Evolutionary conservation across 92 coral and sea anemone genomes (phyloP), one percentile per base, ranked within the genome.

Genomic region (Bergia puertoricense): DNA sequence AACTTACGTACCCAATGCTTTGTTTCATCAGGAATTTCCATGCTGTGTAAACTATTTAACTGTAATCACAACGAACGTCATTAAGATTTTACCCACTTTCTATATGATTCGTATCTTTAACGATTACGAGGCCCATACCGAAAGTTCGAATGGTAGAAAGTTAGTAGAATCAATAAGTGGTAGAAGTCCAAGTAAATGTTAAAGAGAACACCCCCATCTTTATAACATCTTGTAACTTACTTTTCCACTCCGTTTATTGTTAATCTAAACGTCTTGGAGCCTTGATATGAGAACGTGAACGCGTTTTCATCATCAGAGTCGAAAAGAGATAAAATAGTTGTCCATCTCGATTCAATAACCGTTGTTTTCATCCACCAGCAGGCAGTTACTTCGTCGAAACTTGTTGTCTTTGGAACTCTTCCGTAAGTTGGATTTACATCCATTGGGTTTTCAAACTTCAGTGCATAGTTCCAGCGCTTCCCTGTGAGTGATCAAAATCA

Each of bases 361-460:
- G 40, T 30, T 7, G 88, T 68, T 76, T 77, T 92, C 74, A 92
- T 90, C 94, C 94, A 92, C 94, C 94, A 92, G 42, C 92, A 92
- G 42, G 85, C 77, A 11, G 94, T 90, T 18, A 90, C 15, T 18
- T 62, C 45, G 42, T 51, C 46, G 13, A 92, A 56, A n/a, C 84
- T 86, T 13, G 88, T 89, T 39, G 77, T 82, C 38, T 77, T 65
- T 57, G 90, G 86, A 40, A 89, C 62, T 16, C 44, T 85, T 37
- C 65, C 57, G 77, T 74, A 83, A 51, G 69, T 81, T 6, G 85
- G 56, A 44, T 36, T 85, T 20, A 50, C 85, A 16, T 40, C 77
- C 6, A 15, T 38, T 51, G 23, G 30, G 4, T 48, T 50, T 56
- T 74, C n/a, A 37, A 83, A 68, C 77, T 83, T 83, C 42, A 83